phyloP scores from a whole-genome alignment of 2,888 invertebrate genomes.

The Dynastes grantii region DNA sequence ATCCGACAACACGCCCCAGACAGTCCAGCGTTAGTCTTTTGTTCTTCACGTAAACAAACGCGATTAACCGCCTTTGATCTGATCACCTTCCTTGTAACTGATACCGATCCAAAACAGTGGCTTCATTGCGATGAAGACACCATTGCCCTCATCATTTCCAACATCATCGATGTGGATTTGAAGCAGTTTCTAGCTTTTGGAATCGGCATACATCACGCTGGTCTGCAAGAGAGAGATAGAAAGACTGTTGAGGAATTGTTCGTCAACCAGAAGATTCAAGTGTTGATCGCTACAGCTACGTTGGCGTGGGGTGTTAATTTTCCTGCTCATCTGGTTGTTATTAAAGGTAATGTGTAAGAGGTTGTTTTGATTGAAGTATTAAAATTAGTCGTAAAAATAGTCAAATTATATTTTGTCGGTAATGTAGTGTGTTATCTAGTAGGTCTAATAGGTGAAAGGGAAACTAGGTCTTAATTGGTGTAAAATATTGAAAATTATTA shows the following conservation, averaged over 20 bases:
- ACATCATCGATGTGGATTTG: conserved; percentile 83
- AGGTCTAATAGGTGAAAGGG: too few species aligned
- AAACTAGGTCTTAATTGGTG: too few species aligned
- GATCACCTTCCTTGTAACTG: conserved; percentile 91
- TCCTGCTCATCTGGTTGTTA: conserved; percentile 97
- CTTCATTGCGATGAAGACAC: conserved; percentile 88
- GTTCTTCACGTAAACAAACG: conserved; percentile 97
- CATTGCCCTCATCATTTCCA: conserved; percentile 84
- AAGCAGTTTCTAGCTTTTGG: conserved; percentile 96
- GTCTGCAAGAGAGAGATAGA: conserved; percentile 93
- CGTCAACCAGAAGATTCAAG: conserved; percentile 95
- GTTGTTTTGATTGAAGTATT: too few species aligned
- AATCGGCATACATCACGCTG: conserved; percentile 99
- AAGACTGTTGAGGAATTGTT: conserved; percentile 94
- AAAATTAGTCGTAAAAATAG: too few species aligned
- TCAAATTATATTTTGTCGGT: too few species aligned
- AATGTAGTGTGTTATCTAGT: too few species aligned
- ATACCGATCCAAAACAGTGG: conserved; percentile 96
- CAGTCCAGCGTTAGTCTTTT: conserved; percentile 95
- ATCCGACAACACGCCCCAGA: conserved; percentile 93
- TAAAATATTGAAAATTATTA: too few species aligned
- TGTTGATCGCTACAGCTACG: conserved; percentile 96
- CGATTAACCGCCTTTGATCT: conserved; percentile 96
- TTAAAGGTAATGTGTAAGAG: conserved; percentile 75
- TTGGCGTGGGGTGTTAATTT: conserved; percentile 99